Percentiles rank a stretch among this genome's conserved stretches.
phyloP scores from a whole-genome alignment of 2,888 invertebrate genomes.

The Drosophila suboccidentalis region DNA sequence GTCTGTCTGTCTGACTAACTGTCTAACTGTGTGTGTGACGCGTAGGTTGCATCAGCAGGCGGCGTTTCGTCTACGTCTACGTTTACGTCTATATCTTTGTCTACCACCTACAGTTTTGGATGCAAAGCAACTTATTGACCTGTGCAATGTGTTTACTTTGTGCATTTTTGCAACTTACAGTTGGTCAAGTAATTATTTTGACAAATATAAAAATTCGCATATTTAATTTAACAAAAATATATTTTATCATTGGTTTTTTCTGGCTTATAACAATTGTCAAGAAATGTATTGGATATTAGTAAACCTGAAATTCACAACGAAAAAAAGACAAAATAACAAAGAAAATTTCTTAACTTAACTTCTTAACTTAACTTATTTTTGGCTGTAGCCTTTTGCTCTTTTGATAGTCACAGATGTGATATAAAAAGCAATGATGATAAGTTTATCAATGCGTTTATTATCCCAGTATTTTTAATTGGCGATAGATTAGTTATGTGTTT shows the following conservation, averaged over 20 bases:
- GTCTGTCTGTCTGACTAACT: slow-evolving; percentile 18
- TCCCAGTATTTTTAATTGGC: no score
- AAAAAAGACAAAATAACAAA: no score
- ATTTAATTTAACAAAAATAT: neutral
- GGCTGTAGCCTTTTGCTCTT: no score
- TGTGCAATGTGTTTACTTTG: slow-evolving; percentile 30
- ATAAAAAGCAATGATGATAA: no score
- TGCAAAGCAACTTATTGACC: slow-evolving; percentile 16
- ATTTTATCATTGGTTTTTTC: no score
- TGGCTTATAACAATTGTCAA: no score
- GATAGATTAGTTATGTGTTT: neutral
- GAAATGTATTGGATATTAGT: no score
- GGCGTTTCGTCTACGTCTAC: slow-evolving; percentile 33
- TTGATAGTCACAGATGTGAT: no score
- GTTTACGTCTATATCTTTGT: slow-evolving; percentile 14
- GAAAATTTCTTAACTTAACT: no score
- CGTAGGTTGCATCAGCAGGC: slow-evolving; percentile 72
- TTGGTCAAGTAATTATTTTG: neutral
- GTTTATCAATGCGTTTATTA: no score
- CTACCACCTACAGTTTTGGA: slow-evolving; percentile 34
- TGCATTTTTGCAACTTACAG: slow-evolving; percentile 17
- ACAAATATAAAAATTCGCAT: neutral
- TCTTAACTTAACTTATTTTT: no score
- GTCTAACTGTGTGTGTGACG: slow-evolving; percentile 4
- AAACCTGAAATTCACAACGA: no score